Conservation (phyloP, 2,797 vertebrate species). For the Vireo griseus region DNA sequence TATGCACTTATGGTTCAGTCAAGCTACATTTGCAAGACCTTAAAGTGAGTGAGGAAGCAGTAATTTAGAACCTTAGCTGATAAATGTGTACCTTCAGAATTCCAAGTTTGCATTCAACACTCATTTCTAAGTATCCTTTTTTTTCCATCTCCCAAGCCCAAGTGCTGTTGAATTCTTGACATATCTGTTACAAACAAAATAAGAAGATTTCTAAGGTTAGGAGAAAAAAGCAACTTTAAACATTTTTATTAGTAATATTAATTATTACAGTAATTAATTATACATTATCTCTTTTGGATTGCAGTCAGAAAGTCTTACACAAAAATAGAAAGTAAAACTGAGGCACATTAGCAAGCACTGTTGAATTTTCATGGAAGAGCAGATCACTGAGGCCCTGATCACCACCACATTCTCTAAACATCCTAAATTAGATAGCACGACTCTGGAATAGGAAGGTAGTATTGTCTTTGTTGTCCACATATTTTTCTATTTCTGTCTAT, state of each 20-base stretch:
- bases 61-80: constrained; percentile 68
- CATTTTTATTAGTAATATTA: background rate
- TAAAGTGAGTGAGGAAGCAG: constrained; percentile 30
- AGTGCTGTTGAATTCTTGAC: constrained; percentile 94
- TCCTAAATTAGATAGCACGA: background rate
- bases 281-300: background rate
- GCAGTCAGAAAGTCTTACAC: background rate
- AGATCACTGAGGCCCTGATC: accelerated
- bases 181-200: constrained; percentile 79
- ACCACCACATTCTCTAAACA: background rate
- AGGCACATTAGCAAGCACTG: background rate
- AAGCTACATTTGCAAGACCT: background rate
- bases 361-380: background rate
- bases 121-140: constrained; percentile 95
- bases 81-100: constrained; percentile 87
- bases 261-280: background rate
- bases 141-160: constrained; percentile 99
- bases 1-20: background rate
- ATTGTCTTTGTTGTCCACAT: background rate
- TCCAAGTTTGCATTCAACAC: constrained; percentile 91
- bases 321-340: background rate
- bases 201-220: background rate
- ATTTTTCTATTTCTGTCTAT: background rate
- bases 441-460: background rate
- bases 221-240: background rate